Evolutionary conservation across 2,888 invertebrate genomes (phyloP).

Genomic region (Nebria salina): DNA sequence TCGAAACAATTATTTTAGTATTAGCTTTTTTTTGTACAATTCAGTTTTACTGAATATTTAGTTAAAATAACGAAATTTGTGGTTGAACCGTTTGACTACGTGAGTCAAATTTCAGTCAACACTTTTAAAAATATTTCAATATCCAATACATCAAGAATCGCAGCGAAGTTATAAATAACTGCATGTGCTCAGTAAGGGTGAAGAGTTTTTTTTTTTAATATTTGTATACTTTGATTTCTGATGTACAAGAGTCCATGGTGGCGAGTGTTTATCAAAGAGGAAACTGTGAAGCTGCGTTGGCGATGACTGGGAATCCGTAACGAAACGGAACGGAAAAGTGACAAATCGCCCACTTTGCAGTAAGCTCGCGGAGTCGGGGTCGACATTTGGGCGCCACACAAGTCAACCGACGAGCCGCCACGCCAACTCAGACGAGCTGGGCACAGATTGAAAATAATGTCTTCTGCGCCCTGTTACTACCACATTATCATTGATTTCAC

Average conservation of each 20-base stretch:
- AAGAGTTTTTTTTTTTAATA: conserved; percentile 3
- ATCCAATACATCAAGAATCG: not conserved
- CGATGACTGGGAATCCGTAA: not conserved
- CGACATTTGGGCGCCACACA: conserved; percentile 21
- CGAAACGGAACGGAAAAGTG: conserved; percentile 15
- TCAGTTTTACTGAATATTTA: no score
- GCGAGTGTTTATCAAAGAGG: conserved; percentile 23
- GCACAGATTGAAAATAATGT: conserved; percentile 31
- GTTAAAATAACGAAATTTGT: no score
- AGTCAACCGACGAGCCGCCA: conserved; percentile 6
- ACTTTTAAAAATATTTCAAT: not conserved
- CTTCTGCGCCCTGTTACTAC: conserved; percentile 15
- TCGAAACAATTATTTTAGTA: no score
- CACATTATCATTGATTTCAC: conserved; percentile 36
- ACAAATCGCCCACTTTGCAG: conserved; percentile 37
- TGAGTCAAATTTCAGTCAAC: not conserved
- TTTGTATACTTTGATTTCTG: not conserved
- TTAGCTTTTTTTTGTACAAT: no score
- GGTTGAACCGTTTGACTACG: not conserved
- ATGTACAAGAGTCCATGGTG: not conserved
- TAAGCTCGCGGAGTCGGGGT: conserved; percentile 22
- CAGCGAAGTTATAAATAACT: conserved; percentile 17
- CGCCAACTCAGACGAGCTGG: not conserved
- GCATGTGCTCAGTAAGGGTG: not conserved
- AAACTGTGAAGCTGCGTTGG: not conserved